These are phyloP conservation scores for Sebastes fasciatus DNA, from an alignment of 2,113 vertebrate species.

Conservation along the genomic window DNA sequence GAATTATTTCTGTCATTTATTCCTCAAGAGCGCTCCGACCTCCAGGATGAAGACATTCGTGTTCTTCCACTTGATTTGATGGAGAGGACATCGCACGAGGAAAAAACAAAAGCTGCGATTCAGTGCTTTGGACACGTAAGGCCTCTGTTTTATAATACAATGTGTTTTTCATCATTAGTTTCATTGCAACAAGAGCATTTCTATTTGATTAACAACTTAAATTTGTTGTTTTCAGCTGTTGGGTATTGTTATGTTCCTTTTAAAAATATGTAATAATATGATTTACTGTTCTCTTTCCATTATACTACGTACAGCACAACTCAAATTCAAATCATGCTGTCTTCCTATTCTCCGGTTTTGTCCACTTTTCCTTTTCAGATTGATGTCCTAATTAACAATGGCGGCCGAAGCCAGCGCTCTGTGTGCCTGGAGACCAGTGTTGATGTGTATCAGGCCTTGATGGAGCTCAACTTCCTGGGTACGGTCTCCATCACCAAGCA, in stretches of 20 bases:
- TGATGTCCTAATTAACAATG: constrained; percentile 94
- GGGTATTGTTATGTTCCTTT: neutral
- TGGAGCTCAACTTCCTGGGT: constrained; percentile 93
- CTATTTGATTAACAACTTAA: neutral
- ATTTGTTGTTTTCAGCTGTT: neutral
- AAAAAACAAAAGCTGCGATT: constrained; percentile 86
- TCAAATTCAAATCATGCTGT: neutral
- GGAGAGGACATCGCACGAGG: constrained; percentile 86
- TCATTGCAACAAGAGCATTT: constrained; percentile 15
- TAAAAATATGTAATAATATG: neutral
- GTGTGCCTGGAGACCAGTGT: constrained; percentile 88
- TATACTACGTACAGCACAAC: neutral
- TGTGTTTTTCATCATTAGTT: neutral
- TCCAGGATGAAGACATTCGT: constrained; percentile 89
- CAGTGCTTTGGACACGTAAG: constrained; percentile 91
- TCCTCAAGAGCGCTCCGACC: constrained; percentile 84
- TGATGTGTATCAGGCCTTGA: constrained; percentile 89
- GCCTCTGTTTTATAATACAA: neutral
- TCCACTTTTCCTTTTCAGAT: constrained; percentile 80
- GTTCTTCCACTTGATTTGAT: constrained; percentile 93
- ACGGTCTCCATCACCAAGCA: constrained; percentile 93
- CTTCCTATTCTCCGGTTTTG: neutral
- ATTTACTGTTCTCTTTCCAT: neutral
- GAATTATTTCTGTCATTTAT: constrained; percentile 36
- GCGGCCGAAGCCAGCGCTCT: constrained; percentile 91